Conservation (phyloP, 2,888 invertebrate species). For the Caenorhabditis sulstoni region DNA sequence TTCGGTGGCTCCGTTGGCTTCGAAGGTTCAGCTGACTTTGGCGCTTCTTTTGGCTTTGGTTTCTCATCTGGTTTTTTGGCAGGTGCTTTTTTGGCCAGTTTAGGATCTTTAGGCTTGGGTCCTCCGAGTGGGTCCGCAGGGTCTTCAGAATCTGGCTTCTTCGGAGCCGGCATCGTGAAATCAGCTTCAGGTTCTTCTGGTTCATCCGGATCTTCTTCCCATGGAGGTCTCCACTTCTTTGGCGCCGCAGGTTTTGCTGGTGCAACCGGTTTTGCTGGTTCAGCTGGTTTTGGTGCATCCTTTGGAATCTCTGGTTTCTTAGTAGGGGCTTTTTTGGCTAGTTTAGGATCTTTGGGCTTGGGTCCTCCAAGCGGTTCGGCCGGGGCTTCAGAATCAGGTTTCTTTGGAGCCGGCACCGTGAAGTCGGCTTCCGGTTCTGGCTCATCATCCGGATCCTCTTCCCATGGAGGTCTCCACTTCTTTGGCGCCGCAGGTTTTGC, state of each 20-base stretch:
- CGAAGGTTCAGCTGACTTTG: slow-evolving; percentile 37
- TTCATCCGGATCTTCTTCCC: slow-evolving; percentile 28
- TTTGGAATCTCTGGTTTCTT: slow-evolving; percentile 36
- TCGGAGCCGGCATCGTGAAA: slow-evolving; percentile 44
- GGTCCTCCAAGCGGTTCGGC: slow-evolving; percentile 56
- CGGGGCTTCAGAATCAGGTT: slow-evolving; percentile 52
- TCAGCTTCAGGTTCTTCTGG: slow-evolving; percentile 50
- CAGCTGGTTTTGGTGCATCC: slow-evolving; percentile 23
- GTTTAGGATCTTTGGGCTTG: slow-evolving; percentile 56
- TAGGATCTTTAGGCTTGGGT: slow-evolving; percentile 50
- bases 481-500: slow-evolving; percentile 40
- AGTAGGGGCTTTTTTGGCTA: slow-evolving; percentile 36
- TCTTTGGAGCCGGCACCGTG: slow-evolving; percentile 47
- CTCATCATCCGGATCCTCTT: slow-evolving; percentile 52
- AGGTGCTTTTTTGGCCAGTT: slow-evolving; percentile 40
- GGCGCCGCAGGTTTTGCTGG: slow-evolving; percentile 23
- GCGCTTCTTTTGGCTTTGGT: slow-evolving; percentile 26
- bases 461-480: slow-evolving; percentile 56
- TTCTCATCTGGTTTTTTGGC: slow-evolving; percentile 13
- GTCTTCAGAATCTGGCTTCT: slow-evolving; percentile 53
- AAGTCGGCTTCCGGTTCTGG: slow-evolving; percentile 51
- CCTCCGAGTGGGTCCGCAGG: slow-evolving; percentile 39
- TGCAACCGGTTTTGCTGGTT: slow-evolving; percentile 11
- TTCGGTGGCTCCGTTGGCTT: slow-evolving; percentile 33
- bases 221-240: slow-evolving; percentile 26